Percentiles rank a stretch among this genome's conserved stretches.
phyloP scores from a whole-genome alignment of 2,888 invertebrate genomes.

The Neoaliturus tenellus region DNA sequence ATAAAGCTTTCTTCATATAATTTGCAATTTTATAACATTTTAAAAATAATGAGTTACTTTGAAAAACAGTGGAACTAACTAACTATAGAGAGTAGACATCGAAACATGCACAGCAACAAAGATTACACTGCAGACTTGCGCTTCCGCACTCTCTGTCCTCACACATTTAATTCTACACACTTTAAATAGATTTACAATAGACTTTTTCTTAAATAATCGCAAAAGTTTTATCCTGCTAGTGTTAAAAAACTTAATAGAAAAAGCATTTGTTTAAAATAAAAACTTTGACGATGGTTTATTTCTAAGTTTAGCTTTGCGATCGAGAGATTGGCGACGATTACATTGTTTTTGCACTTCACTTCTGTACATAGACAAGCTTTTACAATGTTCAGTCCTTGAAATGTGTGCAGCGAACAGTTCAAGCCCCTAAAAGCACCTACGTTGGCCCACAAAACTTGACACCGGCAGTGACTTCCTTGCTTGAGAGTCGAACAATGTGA shows the following conservation, averaged over 20 bases:
- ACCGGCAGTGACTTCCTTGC: slow-evolving; percentile 57
- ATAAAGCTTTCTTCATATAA: slow-evolving; percentile 60
- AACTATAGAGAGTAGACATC: slow-evolving; percentile 55
- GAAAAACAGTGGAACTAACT: slow-evolving; percentile 57
- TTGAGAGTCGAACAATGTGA: slow-evolving; percentile 40
- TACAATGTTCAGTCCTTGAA: slow-evolving; percentile 51
- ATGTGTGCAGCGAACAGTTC: slow-evolving; percentile 54
- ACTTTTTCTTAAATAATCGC: slow-evolving; percentile 51
- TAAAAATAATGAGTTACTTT: slow-evolving; percentile 57
- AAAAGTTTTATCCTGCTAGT: slow-evolving; percentile 50
- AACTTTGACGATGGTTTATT: slow-evolving; percentile 16
- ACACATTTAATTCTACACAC: slow-evolving; percentile 39
- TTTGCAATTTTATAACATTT: slow-evolving; percentile 60
- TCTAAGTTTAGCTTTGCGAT: slow-evolving; percentile 29
- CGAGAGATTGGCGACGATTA: slow-evolving; percentile 41
- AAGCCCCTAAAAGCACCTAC: slow-evolving; percentile 57
- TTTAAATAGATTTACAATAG: slow-evolving; percentile 54
- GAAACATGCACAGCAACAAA: slow-evolving; percentile 54
- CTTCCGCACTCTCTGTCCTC: background rate
- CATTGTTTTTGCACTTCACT: slow-evolving; percentile 49
- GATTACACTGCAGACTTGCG: slow-evolving; percentile 30
- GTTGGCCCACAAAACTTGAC: slow-evolving; percentile 54
- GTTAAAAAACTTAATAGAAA: slow-evolving; percentile 55
- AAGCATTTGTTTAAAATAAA: slow-evolving; percentile 52
- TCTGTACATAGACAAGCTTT: slow-evolving; percentile 55